These are phyloP conservation scores for Malurus cyaneus DNA, from an alignment of 2,113 vertebrate genomes.

Conservation along the genomic window DNA sequence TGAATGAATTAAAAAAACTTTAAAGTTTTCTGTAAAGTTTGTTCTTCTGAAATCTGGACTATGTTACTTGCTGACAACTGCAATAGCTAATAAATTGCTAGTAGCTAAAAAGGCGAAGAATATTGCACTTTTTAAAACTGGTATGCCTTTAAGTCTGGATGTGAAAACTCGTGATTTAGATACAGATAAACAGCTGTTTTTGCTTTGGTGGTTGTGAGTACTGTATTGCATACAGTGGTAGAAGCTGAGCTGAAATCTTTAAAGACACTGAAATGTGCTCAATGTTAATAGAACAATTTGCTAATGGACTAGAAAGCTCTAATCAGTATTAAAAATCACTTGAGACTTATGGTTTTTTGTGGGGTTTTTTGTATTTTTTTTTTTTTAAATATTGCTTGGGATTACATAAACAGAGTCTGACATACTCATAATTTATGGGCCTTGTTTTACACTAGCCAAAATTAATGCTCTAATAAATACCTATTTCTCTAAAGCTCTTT, in stretches of 20 bases:
- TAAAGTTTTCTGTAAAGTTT: neutral
- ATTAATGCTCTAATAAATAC: neutral
- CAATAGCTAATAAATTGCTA: neutral
- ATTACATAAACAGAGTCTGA: neutral
- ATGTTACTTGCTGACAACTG: neutral
- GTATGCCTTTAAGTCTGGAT: neutral
- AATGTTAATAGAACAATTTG: slow-evolving; percentile 41
- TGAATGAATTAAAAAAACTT: neutral
- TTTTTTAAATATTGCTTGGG: neutral
- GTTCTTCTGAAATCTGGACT: neutral
- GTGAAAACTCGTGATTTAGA: neutral
- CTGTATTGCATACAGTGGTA: neutral
- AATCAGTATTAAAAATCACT: slow-evolving; percentile 61
- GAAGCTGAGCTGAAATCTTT: slow-evolving; percentile 59
- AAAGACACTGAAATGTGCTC: slow-evolving; percentile 17
- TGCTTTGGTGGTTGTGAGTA: neutral
- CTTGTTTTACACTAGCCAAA: neutral
- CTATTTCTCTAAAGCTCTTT: neutral
- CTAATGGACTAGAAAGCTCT: slow-evolving; percentile 49
- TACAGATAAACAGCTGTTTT: neutral
- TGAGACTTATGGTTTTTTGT: neutral
- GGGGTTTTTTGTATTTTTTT: neutral
- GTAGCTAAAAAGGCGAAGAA: neutral
- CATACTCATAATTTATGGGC: neutral
- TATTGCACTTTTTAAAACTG: neutral